Conservation (phyloP, 1,140 invertebrate species). For the Hormaphis cornu region DNA sequence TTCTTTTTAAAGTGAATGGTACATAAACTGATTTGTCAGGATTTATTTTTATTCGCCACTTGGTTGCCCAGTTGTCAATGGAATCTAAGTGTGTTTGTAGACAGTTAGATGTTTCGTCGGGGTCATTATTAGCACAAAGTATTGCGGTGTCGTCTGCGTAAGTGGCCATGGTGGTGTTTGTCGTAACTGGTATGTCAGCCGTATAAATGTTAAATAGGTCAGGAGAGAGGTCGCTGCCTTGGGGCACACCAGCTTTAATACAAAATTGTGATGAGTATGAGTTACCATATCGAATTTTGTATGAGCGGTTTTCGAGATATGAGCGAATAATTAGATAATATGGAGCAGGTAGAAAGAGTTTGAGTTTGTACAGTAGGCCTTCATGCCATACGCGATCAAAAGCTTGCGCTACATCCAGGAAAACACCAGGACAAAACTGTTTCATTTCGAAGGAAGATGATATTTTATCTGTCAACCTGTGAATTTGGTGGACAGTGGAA, state of each 20-base stretch:
- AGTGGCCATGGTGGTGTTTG: not conserved
- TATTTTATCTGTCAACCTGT: constrained; percentile 31
- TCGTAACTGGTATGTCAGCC: not conserved
- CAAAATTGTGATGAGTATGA: not conserved
- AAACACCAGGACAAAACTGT: constrained; percentile 34
- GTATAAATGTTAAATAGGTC: not conserved
- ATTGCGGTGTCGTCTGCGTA: constrained; percentile 2
- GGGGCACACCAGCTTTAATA: constrained; percentile 3
- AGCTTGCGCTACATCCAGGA: constrained; percentile 36
- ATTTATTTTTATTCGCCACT: not conserved
- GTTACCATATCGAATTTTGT: not conserved
- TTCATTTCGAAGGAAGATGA: constrained; percentile 30
- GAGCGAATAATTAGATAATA: not conserved
- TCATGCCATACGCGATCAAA: constrained; percentile 41
- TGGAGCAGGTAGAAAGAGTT: not conserved
- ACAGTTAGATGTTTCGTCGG: not conserved
- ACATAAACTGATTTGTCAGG: not conserved
- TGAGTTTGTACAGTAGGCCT: constrained; percentile 32
- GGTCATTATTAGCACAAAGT: not conserved
- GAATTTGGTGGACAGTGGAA: constrained; percentile 38
- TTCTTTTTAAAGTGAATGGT: not conserved
- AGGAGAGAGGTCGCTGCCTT: constrained; percentile 8
- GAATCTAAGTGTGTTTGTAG: not conserved
- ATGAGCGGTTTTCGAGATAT: constrained; percentile 5
- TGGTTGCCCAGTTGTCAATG: not conserved